A percentile compares a stretch with the other conserved stretches of the same genome.
Conservation (phyloP, 2,113 vertebrate genomes). For the Gallinago paraguaiae region DNA sequence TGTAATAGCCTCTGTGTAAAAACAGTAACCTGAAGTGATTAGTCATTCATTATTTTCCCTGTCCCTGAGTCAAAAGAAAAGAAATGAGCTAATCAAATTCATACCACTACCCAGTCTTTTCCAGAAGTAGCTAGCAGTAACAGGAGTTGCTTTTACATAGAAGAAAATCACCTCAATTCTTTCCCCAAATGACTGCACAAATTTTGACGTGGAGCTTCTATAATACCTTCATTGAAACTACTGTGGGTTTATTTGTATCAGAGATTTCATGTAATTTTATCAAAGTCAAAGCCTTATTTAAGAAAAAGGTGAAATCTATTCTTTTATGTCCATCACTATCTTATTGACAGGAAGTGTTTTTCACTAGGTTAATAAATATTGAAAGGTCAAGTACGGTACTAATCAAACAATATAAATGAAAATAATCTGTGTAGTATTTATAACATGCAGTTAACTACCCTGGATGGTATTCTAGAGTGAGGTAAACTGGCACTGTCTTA, state of each 20-base stretch:
- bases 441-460: background rate
- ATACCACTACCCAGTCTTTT: background rate
- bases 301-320: background rate
- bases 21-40: slow-evolving; percentile 39
- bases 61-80: slow-evolving; percentile 30
- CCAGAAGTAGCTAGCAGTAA: background rate
- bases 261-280: background rate
- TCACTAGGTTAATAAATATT: background rate
- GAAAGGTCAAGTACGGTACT: background rate
- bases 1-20: slow-evolving; percentile 35
- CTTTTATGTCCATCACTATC: background rate
- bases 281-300: background rate
- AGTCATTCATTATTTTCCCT: slow-evolving; percentile 48
- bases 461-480: background rate
- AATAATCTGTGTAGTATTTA: background rate
- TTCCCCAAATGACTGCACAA: background rate
- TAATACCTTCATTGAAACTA: background rate
- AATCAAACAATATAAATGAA: background rate
- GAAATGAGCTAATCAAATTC: slow-evolving; percentile 32
- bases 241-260: background rate
- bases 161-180: background rate
- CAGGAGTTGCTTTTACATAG: background rate
- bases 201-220: background rate
- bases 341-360: background rate
- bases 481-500: background rate